phyloP scores from a whole-genome alignment of 2,113 vertebrate genomes.

The Heterotilapia buettikoferi region DNA sequence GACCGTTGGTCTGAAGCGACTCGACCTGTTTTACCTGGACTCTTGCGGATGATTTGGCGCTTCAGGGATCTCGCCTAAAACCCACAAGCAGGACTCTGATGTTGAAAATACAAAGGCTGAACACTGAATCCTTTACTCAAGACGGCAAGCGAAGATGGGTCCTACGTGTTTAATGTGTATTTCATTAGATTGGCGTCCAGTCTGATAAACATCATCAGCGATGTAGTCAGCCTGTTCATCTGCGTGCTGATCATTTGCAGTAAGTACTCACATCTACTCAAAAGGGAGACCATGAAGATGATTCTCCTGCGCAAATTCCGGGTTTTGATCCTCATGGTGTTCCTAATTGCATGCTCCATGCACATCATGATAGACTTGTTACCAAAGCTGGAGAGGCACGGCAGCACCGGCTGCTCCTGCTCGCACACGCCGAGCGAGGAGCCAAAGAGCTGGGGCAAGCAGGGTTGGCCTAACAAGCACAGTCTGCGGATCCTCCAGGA shows the following conservation, averaged over 20 bases:
- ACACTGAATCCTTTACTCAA: slow-evolving; percentile 69
- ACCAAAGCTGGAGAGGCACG: slow-evolving; percentile 83
- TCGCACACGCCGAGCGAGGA: slow-evolving; percentile 73
- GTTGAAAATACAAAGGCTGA: slow-evolving; percentile 41
- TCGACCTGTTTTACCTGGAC: slow-evolving; percentile 58
- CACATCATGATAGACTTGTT: slow-evolving; percentile 92
- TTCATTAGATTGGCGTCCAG: slow-evolving; percentile 70
- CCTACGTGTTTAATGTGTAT: slow-evolving; percentile 65
- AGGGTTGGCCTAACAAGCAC: slow-evolving; percentile 88
- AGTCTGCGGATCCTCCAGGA: slow-evolving; percentile 90
- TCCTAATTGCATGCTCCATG: slow-evolving; percentile 89
- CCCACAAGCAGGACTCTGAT: slow-evolving; percentile 6
- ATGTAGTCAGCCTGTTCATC: slow-evolving; percentile 75
- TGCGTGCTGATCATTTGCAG: slow-evolving; percentile 72
- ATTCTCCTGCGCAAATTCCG: slow-evolving; percentile 90
- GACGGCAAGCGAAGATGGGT: slow-evolving; percentile 71
- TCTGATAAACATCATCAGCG: slow-evolving; percentile 71
- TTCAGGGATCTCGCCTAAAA: slow-evolving; percentile 10
- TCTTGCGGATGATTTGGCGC: slow-evolving; percentile 36
- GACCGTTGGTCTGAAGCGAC: slow-evolving; percentile 31
- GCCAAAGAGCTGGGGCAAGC: slow-evolving; percentile 70
- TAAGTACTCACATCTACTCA: slow-evolving; percentile 67
- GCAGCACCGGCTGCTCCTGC: slow-evolving; percentile 78
- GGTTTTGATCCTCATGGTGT: slow-evolving; percentile 86
- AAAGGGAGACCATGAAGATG: slow-evolving; percentile 81